phyloP scores from a whole-genome alignment of 53 echinoderm and acorn worm species.

The Astropecten irregularis region DNA sequence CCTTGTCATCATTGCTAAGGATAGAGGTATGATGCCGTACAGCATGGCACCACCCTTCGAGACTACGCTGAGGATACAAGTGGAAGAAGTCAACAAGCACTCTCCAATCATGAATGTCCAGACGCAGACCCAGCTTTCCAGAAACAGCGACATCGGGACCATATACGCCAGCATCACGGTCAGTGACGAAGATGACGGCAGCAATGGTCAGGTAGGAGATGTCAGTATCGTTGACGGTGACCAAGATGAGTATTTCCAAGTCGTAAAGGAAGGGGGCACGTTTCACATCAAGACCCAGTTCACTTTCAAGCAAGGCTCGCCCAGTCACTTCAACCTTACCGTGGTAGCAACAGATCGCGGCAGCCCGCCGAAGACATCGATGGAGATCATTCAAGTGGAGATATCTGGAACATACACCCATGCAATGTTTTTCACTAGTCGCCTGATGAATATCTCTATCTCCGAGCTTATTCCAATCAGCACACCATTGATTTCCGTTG shows the following conservation, averaged over 20 bases:
- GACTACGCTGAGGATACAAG: conserved; percentile 63
- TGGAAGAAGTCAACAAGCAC: conserved; percentile 84
- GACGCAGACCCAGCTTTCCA: conserved; percentile 68
- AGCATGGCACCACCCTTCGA: conserved; percentile 70
- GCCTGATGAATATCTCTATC: conserved; percentile 70
- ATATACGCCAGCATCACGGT: conserved; percentile 85
- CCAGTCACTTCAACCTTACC: conserved; percentile 76
- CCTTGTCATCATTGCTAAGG: conserved; percentile 82
- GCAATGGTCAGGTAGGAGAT: conserved; percentile 76
- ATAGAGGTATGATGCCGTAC: conserved; percentile 88
- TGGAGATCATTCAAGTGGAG: conserved; percentile 60
- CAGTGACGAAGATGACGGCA: conserved; percentile 79
- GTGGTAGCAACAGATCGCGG: conserved; percentile 84
- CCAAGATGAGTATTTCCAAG: conserved; percentile 60
- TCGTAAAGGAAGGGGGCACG: conserved; percentile 51
- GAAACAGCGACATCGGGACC: conserved; percentile 65
- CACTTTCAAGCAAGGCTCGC: conserved; percentile 39
- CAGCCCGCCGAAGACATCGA: conserved; percentile 70
- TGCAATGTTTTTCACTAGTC: conserved; percentile 67
- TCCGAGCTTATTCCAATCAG: conserved; percentile 82
- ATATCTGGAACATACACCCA: conserved; percentile 68
- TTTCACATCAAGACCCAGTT: conserved; percentile 73
- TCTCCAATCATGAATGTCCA: conserved; percentile 70
- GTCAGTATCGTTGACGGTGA: conserved; percentile 75
- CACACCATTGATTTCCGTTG: conserved; percentile 78